phyloP scores from a whole-genome alignment of 2,797 vertebrate species.

The Fistularia commersonii region DNA sequence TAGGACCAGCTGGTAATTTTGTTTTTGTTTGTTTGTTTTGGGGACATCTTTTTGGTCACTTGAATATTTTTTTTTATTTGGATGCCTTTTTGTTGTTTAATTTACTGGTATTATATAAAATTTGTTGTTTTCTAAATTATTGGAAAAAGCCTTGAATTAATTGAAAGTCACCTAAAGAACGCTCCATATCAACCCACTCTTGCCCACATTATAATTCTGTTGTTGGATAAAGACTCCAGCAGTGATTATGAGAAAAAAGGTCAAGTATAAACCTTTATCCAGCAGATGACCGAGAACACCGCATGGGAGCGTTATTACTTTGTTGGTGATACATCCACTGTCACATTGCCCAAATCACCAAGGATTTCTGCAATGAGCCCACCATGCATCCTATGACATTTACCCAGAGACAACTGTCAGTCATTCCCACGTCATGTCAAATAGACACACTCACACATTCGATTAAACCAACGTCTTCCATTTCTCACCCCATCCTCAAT shows the following conservation, averaged over 20 bases:
- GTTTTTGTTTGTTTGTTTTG: too few species aligned
- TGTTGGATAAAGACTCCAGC: conserved; percentile 19
- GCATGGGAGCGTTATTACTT: conserved; percentile 28
- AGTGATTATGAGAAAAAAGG: conserved; percentile 47
- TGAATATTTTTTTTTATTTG: too few species aligned
- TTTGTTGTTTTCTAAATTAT: too few species aligned
- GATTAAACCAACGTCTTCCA: conserved; percentile 6
- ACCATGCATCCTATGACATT: conserved; percentile 56
- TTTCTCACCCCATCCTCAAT: conserved; percentile 1
- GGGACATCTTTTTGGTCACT: too few species aligned
- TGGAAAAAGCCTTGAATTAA: too few species aligned
- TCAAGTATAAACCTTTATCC: conserved; percentile 22
- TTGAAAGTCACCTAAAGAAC: too few species aligned
- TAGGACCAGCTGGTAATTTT: too few species aligned
- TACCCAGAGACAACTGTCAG: conserved; percentile 51
- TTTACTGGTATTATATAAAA: too few species aligned
- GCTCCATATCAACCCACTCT: too few species aligned
- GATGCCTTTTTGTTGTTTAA: too few species aligned
- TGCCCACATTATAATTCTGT: background rate
- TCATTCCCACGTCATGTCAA: conserved; percentile 28
- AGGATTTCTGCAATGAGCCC: conserved; percentile 26
- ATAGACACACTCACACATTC: background rate
- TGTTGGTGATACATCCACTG: conserved; percentile 29
- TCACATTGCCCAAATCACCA: conserved; percentile 31
- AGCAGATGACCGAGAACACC: conserved; percentile 1